phyloP scores from a whole-genome alignment of 1,140 invertebrate genomes.

The Temnothorax longispinosus region DNA sequence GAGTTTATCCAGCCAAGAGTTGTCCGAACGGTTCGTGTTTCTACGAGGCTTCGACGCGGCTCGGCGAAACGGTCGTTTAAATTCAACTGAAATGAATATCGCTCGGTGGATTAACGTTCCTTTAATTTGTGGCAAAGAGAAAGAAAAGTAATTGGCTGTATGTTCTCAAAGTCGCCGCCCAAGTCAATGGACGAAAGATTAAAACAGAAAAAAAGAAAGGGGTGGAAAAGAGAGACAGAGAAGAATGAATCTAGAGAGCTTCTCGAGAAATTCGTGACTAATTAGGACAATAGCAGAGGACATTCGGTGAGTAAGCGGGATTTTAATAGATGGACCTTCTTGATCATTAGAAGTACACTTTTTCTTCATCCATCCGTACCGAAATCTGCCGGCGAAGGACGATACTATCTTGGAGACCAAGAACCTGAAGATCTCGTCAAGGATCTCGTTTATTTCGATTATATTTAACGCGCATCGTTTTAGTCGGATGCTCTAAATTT shows the following conservation, averaged over 20 bases:
- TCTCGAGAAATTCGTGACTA: slow-evolving; percentile 70
- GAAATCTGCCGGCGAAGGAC: slow-evolving; percentile 7
- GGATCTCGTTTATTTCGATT: background rate
- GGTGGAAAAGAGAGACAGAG: background rate
- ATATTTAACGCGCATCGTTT: slow-evolving; percentile 30
- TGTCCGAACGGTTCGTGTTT: background rate
- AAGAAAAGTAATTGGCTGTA: slow-evolving; percentile 55
- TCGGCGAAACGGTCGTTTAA: slow-evolving; percentile 22
- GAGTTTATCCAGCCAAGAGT: slow-evolving; percentile 1
- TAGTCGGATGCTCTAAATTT: background rate
- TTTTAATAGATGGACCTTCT: slow-evolving; percentile 68
- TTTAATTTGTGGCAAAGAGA: slow-evolving; percentile 48
- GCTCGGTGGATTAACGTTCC: slow-evolving; percentile 34
- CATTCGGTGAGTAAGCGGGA: slow-evolving; percentile 69
- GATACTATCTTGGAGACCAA: slow-evolving; percentile 37
- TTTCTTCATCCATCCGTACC: slow-evolving; percentile 24
- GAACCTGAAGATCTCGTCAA: slow-evolving; percentile 17
- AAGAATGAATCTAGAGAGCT: slow-evolving; percentile 29
- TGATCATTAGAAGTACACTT: slow-evolving; percentile 68
- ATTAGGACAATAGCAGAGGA: slow-evolving; percentile 69
- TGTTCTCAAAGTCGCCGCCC: slow-evolving; percentile 2
- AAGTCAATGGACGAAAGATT: slow-evolving; percentile 49
- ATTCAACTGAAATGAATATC: slow-evolving; percentile 4
- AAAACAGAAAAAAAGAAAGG: slow-evolving; percentile 12
- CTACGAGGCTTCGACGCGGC: background rate